Conservation (phyloP, 2,888 invertebrate genomes). For the Pheosia tremula region DNA sequence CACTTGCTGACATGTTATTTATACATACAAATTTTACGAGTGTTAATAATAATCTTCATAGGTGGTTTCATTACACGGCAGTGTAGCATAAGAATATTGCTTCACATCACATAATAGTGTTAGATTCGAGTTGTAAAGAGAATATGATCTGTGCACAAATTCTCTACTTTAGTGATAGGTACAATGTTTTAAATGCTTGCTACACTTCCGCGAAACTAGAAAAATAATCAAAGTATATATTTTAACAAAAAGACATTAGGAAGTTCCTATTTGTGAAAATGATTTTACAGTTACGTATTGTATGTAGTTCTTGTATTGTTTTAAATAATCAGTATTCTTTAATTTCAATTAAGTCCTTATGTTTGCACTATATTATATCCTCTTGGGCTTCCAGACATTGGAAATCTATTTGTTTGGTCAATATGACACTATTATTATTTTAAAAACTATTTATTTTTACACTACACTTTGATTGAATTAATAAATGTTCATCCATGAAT, state of each 20-base stretch:
- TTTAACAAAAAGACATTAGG: background rate
- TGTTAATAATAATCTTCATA: constrained; percentile 7
- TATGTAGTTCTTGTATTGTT: background rate
- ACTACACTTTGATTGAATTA: no score
- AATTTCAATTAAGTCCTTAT: background rate
- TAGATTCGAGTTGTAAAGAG: no score
- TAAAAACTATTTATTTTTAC: background rate
- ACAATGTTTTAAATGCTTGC: background rate
- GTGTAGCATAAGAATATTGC: background rate
- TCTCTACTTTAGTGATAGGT: background rate
- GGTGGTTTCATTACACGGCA: background rate
- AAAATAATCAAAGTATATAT: background rate
- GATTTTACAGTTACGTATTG: background rate
- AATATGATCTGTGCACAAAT: no score
- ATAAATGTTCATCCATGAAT: background rate
- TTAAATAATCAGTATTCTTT: constrained; percentile 8
- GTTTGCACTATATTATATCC: constrained; percentile 4
- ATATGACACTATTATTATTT: constrained; percentile 21
- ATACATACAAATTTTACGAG: background rate
- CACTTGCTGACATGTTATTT: background rate
- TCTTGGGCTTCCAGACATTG: constrained; percentile 48
- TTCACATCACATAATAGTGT: no score
- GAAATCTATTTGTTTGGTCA: constrained; percentile 21
- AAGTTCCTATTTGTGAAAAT: background rate
- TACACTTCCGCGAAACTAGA: background rate